Evolutionary conservation across 2,113 vertebrate genomes (phyloP), one percentile per base, ranked within the genome.

Genomic region (Pimephales promelas): DNA sequence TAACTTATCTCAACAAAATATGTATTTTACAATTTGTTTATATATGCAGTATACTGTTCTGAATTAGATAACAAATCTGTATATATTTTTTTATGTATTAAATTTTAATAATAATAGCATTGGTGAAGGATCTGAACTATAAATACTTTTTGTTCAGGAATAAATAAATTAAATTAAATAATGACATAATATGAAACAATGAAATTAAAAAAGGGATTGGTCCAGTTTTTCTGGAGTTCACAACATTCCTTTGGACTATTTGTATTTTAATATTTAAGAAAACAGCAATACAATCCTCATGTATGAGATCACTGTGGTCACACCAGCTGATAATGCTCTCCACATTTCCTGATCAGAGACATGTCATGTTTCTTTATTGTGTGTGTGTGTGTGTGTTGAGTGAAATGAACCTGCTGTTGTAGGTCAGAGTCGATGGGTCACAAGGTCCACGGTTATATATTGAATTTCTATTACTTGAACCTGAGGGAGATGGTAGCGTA

Each of bases 331-430:
- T 68, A 68, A 68, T 22, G 34, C 31, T 66, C 28, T 54, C 18
- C 49, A n/a, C 20, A 73, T 73, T 73, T 34, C 20, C 18, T 56
- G 18, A 18, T 76, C 49, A 13, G 22, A 34, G 40, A 14, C 26
- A 24, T 22, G 64, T 68, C 34, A 16, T 18, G 31, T 76, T 76
- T 56, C 74, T 76, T 40, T 54, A 54, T 54, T 74, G 14, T 75
- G 47, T 31, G 28, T 20, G 49, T 10, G 73, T 57, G 20, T 11
- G 28, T 22, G 24, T 52, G 72, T 16, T 52, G 72, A 74, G 49
- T 76, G 74, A 76, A 57, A 57, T 77, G 31, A 77, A 9, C 74
- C 74, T 52, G n/a, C 31, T 36, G 52, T 14, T 77, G 52, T 76
- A 57, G 52, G 74, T 57, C 31, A 57, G 52, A 36, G 20, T 40